phyloP scores from a whole-genome alignment of 2,797 vertebrate species.

The Sebastes variabilis region DNA sequence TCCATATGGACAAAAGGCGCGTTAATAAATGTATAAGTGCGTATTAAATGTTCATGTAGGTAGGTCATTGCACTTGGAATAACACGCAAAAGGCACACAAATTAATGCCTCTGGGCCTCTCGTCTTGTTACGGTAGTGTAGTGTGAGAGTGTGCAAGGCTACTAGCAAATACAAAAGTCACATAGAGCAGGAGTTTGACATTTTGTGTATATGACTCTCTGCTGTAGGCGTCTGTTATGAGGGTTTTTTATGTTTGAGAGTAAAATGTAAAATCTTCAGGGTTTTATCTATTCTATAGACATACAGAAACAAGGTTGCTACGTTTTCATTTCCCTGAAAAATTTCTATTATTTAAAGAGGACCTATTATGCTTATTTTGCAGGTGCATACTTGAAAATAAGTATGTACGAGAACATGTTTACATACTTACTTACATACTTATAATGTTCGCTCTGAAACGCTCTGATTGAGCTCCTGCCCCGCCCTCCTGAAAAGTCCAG shows the following conservation, averaged over 20 bases:
- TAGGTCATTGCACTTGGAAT: neutral
- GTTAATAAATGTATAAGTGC: neutral
- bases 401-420: too few species aligned
- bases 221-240: neutral
- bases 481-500: too few species aligned
- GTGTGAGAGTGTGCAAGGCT: neutral
- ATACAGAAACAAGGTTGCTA: neutral
- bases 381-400: too few species aligned
- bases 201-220: conserved; percentile 14
- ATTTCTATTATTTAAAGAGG: neutral
- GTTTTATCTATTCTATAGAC: neutral
- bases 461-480: too few species aligned
- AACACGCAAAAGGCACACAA: neutral
- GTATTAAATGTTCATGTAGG: neutral
- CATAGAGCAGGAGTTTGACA: conserved; percentile 10
- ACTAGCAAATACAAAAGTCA: neutral
- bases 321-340: neutral
- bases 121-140: neutral
- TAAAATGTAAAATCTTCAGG: conserved; percentile 4
- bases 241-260: conserved; percentile 6
- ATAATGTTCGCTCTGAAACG: too few species aligned
- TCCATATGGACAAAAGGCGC: neutral
- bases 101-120: neutral
- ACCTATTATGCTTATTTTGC: too few species aligned
- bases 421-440: too few species aligned